Percentiles rank a stretch among this genome's conserved stretches.
phyloP scores from a whole-genome alignment of 2,113 vertebrate species.

The Xyliphius kryptos region DNA sequence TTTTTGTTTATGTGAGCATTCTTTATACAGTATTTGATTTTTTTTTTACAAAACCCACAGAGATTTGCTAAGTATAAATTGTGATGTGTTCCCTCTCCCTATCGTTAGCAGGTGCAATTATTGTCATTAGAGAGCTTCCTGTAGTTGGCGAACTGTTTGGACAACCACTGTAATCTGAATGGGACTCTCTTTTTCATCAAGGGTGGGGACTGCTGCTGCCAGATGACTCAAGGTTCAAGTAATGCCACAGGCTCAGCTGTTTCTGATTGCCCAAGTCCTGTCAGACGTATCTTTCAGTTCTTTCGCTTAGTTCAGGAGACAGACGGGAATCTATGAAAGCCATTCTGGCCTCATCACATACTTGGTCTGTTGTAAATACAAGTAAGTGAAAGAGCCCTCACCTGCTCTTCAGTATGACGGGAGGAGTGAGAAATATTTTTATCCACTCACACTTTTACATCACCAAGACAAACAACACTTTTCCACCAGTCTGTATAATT shows the following conservation, averaged over 20 bases:
- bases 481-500: conserved; percentile 12
- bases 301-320: conserved; percentile 14
- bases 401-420: conserved; percentile 47
- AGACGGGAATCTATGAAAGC: conserved; percentile 33
- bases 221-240: conserved; percentile 26
- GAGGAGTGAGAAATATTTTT: conserved; percentile 15
- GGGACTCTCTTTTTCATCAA: conserved; percentile 23
- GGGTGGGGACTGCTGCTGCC: conserved; percentile 2
- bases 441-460: conserved; percentile 19
- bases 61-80: neutral
- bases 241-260: conserved; percentile 24
- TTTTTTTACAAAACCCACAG: neutral
- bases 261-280: conserved; percentile 34
- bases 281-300: conserved; percentile 41
- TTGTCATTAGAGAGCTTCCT: conserved; percentile 8
- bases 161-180: conserved; percentile 28
- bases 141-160: conserved; percentile 12
- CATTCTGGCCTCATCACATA: conserved; percentile 28
- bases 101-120: conserved; percentile 36
- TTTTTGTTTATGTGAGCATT: too few relatives aligned
- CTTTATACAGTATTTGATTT: neutral
- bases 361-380: conserved; percentile 13
- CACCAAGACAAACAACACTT: conserved; percentile 6
- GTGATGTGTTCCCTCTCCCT: conserved; percentile 1
- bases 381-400: conserved; percentile 33